phyloP scores from a whole-genome alignment of 2,888 invertebrate genomes.

The Mythimna pallens region DNA sequence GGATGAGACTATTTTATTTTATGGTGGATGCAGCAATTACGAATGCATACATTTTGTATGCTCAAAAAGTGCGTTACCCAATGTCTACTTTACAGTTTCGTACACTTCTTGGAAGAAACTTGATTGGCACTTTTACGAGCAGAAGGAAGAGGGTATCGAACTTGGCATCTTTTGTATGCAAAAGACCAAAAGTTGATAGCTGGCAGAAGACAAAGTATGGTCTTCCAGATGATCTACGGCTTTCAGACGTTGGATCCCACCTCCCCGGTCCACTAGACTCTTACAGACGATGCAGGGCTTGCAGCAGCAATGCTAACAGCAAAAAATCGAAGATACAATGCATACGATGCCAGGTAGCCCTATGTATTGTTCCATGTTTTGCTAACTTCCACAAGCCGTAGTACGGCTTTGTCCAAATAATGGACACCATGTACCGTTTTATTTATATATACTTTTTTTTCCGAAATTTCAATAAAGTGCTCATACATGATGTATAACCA shows the following conservation, averaged over 20 bases:
- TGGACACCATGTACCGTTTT: slow-evolving; percentile 11
- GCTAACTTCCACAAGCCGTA: slow-evolving; percentile 33
- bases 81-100: slow-evolving; percentile 12
- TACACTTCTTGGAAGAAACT: slow-evolving; percentile 4
- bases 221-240: slow-evolving; percentile 50
- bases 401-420: slow-evolving; percentile 26
- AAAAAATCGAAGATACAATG: slow-evolving; percentile 56
- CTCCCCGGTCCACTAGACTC: slow-evolving; percentile 48
- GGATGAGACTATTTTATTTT: slow-evolving; percentile 7
- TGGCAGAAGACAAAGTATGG: slow-evolving; percentile 55
- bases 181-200: slow-evolving; percentile 49
- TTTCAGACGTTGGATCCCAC: slow-evolving; percentile 50
- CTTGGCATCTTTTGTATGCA: slow-evolving; percentile 49
- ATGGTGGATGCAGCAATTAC: slow-evolving; percentile 7
- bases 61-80: slow-evolving; percentile 9
- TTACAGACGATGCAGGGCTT: slow-evolving; percentile 53
- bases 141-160: slow-evolving; percentile 38
- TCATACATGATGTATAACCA: not conserved
- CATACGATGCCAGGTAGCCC: slow-evolving; percentile 45
- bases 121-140: slow-evolving; percentile 13
- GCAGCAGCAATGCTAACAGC: slow-evolving; percentile 47
- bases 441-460: not conserved
- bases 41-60: slow-evolving; percentile 8
- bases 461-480: not conserved
- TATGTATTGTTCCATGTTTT: slow-evolving; percentile 48